Percentiles rank a stretch among this genome's conserved stretches.
These are phyloP conservation scores for Eulemur rufifrons DNA, from an alignment of 2,113 vertebrate genomes.

Conservation along the genomic window DNA sequence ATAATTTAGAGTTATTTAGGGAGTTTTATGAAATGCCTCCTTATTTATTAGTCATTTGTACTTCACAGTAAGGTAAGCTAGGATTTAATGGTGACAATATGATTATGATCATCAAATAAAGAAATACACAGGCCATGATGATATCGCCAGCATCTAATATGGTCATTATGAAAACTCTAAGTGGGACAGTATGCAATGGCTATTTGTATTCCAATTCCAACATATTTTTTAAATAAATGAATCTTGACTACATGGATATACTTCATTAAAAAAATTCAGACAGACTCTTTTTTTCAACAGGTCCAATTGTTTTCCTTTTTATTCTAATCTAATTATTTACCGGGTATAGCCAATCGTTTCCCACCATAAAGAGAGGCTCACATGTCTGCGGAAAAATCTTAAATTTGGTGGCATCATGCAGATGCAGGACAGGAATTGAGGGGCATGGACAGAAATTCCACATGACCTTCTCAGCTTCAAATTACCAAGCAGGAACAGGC, in stretches of 20 bases:
- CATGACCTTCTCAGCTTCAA: background rate
- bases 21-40: constrained; percentile 38
- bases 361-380: background rate
- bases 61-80: constrained; percentile 59
- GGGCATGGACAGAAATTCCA: background rate
- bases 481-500: background rate
- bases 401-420: background rate
- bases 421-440: background rate
- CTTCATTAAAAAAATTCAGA: background rate
- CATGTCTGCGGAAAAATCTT: background rate
- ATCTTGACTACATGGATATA: background rate
- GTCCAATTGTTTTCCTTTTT: background rate
- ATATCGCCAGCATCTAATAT: constrained; percentile 3
- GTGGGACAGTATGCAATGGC: background rate
- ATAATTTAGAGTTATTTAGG: constrained; percentile 56
- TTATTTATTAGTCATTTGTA: constrained; percentile 49
- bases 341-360: background rate
- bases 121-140: constrained; percentile 41
- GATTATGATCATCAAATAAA: constrained; percentile 40
- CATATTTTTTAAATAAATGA: background rate
- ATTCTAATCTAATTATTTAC: background rate
- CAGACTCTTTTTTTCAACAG: background rate
- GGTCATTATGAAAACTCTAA: background rate
- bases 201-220: background rate
- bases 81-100: constrained; percentile 62